Evolutionary conservation across 2,888 invertebrate genomes (phyloP).

Genomic region (Acrocyrtus sp.): DNA sequence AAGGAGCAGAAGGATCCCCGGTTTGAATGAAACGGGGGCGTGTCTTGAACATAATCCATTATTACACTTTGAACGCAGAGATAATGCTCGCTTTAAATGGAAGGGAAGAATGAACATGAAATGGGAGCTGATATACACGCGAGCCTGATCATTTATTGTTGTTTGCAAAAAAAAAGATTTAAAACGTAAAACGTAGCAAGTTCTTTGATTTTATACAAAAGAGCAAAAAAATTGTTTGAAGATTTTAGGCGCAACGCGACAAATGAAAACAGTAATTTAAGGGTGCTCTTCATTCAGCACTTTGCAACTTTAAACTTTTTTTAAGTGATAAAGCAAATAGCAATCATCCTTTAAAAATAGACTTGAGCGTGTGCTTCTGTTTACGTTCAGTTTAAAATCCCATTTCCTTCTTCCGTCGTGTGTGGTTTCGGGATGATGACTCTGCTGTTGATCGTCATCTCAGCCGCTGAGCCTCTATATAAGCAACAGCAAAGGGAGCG

Average conservation of each 20-base stretch:
- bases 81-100: background rate
- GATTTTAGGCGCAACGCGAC: no score
- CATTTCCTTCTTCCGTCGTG: no score
- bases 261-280: no score
- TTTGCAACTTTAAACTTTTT: no score
- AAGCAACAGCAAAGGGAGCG: background rate
- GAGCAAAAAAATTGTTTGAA: background rate
- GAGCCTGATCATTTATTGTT: background rate
- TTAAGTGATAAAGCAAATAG: no score
- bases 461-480: background rate
- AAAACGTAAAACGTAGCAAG: background rate
- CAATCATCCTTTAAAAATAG: no score
- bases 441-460: background rate
- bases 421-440: no score
- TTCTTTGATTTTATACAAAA: background rate
- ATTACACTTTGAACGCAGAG: background rate
- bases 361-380: slow-evolving; percentile 3
- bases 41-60: slow-evolving; percentile 24
- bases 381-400: slow-evolving; percentile 14
- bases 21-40: slow-evolving; percentile 12
- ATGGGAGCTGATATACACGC: background rate
- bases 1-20: no score
- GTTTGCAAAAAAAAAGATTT: background rate
- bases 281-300: no score
- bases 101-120: background rate